Conservation (phyloP, 2,888 invertebrate species). For the Lepidochitona cinerea region DNA sequence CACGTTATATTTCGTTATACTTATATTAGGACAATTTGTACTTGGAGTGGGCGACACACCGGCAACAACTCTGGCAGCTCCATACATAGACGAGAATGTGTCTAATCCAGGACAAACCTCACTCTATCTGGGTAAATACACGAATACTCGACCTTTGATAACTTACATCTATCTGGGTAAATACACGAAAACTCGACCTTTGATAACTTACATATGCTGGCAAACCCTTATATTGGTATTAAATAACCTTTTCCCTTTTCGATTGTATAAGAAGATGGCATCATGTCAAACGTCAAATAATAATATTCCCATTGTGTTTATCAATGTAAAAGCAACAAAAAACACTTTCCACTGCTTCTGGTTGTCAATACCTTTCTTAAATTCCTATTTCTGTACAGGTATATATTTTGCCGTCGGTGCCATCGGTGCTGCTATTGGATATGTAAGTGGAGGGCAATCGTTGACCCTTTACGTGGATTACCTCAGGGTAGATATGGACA, state of each 20-base stretch:
- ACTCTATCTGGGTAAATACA: constrained; percentile 38
- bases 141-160: too few species aligned
- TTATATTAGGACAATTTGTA: constrained; percentile 39
- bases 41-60: constrained; percentile 40
- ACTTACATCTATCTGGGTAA: constrained; percentile 42
- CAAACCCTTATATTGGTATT: too few species aligned
- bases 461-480: constrained; percentile 44
- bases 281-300: too few species aligned
- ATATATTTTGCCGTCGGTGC: constrained; percentile 31
- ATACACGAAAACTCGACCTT: too few species aligned
- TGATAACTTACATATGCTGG: too few species aligned
- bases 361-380: too few species aligned
- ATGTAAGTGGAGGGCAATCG: constrained; percentile 42
- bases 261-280: too few species aligned
- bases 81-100: constrained; percentile 46
- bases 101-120: constrained; percentile 37
- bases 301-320: too few species aligned
- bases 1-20: constrained; percentile 30
- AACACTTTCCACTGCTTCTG: too few species aligned
- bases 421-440: constrained; percentile 49
- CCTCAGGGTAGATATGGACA: constrained; percentile 28
- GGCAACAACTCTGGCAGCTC: constrained; percentile 39
- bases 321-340: too few species aligned
- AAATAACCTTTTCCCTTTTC: too few species aligned
- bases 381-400: too few species aligned